Base-by-base conservation (phyloP, 2,888 invertebrate species). In the Drosophila macrothrix region DNA sequence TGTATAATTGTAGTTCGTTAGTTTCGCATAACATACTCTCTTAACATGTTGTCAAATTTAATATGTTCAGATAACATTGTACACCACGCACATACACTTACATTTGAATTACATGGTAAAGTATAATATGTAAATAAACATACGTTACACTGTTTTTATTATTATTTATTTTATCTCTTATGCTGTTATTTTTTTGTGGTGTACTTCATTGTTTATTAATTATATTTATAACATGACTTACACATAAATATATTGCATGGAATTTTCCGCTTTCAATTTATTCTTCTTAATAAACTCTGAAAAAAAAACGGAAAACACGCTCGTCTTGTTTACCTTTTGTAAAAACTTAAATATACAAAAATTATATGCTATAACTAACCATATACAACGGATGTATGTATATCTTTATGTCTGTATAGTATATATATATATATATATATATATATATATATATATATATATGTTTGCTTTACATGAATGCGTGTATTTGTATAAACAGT, bases 301-400 rank as follows among this genome's bases (percentile, higher is more conserved):
- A 72, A 83, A 72, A 83, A 79, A 71, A 83, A 80, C 75, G 81
- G 69, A 80, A 71, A 81, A 72, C 71, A 66, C 52, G 67, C 63
- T 74, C 76, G 59, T 75, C 67, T 58, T 10, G 31, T 43, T 71
- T 54, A 56, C 68, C 61, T 29, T 61, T 82, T 83, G 87, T 88
- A 88, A 90, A 88, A 88, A 90, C 87, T 88, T 88, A 88, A 90
- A 86, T 86, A 71, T 82, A 76, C 76, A 82, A 87, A 85, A 90
- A 90, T 76, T 78, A 89, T 82, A 89, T 84, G 65, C 82, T 87
- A 87, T 80, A 85, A 80, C 85, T 85, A 85, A 87, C 62, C 84
- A 87, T 87, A 79, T 82, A 87, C 70, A 74, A 69, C 70, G 79
- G 73, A 60, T 70, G 60, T 66, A 53, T 66, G 28, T 61, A 66